phyloP scores from a whole-genome alignment of 2,113 vertebrate species.

The Petrocephalus microphthalmus region DNA sequence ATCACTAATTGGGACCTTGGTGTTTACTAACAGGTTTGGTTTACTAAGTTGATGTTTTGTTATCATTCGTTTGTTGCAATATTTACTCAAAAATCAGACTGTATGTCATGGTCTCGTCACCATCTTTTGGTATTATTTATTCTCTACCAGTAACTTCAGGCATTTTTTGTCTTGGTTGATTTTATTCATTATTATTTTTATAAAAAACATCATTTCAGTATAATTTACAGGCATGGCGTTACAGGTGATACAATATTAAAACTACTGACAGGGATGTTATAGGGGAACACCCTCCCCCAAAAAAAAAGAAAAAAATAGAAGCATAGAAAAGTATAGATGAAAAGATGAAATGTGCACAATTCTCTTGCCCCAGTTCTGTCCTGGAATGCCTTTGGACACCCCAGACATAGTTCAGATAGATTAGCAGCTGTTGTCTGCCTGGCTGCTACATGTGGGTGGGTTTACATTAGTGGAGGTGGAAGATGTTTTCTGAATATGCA shows the following conservation, averaged over 20 bases:
- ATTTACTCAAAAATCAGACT: not conserved
- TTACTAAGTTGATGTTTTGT: not conserved
- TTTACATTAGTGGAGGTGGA: not conserved
- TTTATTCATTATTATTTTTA: not conserved
- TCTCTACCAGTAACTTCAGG: not conserved
- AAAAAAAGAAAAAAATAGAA: not conserved
- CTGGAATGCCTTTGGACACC: not conserved
- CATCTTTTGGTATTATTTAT: not conserved
- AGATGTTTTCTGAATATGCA: not conserved
- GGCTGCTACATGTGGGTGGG: not conserved
- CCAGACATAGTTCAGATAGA: not conserved
- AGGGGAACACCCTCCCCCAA: not conserved
- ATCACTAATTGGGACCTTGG: not conserved
- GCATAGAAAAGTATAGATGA: not conserved
- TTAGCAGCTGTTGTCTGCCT: not conserved
- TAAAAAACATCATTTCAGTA: not conserved
- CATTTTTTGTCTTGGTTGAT: not conserved
- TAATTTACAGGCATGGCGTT: not conserved
- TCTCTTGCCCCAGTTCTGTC: not conserved
- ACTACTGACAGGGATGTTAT: not conserved
- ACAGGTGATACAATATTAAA: not conserved
- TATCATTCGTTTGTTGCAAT: not conserved
- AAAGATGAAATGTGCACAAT: not conserved
- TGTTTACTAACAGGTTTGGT: not conserved
- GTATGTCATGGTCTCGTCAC: not conserved